Conservation (phyloP, 2,888 invertebrate species). For the Archaeoteleia sp. region DNA sequence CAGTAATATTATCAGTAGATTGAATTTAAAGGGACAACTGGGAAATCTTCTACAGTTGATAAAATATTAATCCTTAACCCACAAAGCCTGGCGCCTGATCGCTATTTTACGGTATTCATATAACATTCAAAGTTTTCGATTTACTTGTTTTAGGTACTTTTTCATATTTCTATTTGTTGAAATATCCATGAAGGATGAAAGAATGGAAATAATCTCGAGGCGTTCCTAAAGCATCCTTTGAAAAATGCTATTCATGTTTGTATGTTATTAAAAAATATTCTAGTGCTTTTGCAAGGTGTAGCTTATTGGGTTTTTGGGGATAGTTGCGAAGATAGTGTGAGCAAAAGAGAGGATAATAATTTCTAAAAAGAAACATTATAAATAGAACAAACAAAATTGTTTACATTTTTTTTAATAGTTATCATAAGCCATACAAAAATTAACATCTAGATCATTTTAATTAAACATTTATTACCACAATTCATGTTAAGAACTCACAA, state of each 20-base stretch:
- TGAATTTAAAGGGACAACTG: constrained; percentile 4
- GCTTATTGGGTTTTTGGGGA: too few relatives aligned
- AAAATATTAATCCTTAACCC: constrained; percentile 11
- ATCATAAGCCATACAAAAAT: too few relatives aligned
- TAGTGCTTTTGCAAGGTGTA: constrained; percentile 3
- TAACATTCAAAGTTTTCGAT: constrained; percentile 11
- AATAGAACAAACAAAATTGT: too few relatives aligned
- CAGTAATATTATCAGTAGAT: neutral
- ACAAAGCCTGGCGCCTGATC: neutral
- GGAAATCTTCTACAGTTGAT: constrained; percentile 12
- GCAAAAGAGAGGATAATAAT: too few relatives aligned
- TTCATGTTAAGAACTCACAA: too few relatives aligned
- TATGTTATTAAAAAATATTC: constrained; percentile 12
- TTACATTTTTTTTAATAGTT: too few relatives aligned
- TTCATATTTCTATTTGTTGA: constrained; percentile 8
- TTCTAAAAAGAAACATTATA: too few relatives aligned
- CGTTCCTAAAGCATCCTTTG: constrained; percentile 14
- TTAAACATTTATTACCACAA: too few relatives aligned
- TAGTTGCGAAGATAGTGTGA: too few relatives aligned
- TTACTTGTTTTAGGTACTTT: constrained; percentile 1
- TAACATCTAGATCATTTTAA: too few relatives aligned
- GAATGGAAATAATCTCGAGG: constrained; percentile 14
- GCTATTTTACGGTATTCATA: neutral
- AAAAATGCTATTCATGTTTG: constrained; percentile 6
- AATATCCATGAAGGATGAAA: constrained; percentile 4